A percentile compares a stretch with the other conserved stretches of the same genome.
These are phyloP conservation scores for Mormyrops boulengeri DNA, from an alignment of 2,797 vertebrate genomes.

Conservation along the genomic window DNA sequence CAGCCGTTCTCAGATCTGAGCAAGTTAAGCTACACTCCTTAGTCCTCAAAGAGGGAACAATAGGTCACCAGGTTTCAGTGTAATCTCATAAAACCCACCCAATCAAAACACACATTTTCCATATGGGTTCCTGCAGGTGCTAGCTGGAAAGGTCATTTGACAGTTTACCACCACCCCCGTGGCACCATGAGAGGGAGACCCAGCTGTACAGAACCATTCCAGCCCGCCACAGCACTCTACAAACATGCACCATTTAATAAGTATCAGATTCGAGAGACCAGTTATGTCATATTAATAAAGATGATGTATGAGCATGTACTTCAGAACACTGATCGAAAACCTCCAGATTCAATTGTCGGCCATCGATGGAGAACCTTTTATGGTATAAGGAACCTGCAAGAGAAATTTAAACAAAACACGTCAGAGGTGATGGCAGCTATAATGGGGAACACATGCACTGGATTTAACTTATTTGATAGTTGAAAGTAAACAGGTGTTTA, in stretches of 20 bases:
- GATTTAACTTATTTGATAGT: neutral
- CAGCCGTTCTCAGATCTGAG: neutral
- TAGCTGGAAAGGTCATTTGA: neutral
- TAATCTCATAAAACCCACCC: conserved; percentile 32
- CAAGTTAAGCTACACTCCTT: neutral
- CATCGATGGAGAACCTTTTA: conserved; percentile 58
- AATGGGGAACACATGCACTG: neutral
- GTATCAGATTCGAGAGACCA: neutral
- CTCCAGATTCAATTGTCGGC: conserved; percentile 59
- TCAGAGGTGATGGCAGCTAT: neutral
- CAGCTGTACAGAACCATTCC: neutral
- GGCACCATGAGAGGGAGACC: neutral
- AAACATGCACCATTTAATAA: neutral
- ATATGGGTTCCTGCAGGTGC: neutral
- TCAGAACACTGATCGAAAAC: conserved; percentile 61
- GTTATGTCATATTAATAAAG: neutral
- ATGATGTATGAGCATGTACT: conserved; percentile 36
- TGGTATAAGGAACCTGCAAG: conserved; percentile 55
- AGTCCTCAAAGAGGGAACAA: neutral
- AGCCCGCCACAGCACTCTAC: neutral
- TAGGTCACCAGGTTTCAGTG: conserved; percentile 29
- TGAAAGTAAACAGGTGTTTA: neutral
- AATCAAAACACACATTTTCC: conserved; percentile 30
- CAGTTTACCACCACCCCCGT: neutral
- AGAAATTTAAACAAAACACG: neutral